Conservation (phyloP, 2,888 invertebrate species). For the Leptinotarsa tumamoca region DNA sequence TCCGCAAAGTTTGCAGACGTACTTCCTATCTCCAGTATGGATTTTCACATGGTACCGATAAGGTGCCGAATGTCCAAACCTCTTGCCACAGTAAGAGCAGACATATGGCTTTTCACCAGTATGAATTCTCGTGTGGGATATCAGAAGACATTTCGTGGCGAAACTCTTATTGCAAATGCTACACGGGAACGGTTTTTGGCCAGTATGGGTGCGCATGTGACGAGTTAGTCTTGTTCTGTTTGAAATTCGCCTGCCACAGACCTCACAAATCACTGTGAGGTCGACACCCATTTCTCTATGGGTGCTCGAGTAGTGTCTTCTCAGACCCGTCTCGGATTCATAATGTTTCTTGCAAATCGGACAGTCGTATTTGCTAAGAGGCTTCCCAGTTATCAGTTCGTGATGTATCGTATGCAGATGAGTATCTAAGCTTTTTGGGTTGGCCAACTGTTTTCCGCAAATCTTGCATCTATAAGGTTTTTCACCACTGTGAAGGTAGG, state of each 20-base stretch:
- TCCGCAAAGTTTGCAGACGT: constrained; percentile 59
- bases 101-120: constrained; percentile 56
- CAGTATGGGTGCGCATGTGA: constrained; percentile 69
- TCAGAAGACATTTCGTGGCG: constrained; percentile 71
- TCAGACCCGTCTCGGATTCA: constrained; percentile 58
- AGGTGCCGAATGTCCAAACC: constrained; percentile 69
- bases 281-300: constrained; percentile 61
- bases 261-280: constrained; percentile 62
- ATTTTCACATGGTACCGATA: constrained; percentile 72
- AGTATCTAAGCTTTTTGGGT: constrained; percentile 47
- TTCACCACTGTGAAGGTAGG: constrained; percentile 59
- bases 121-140: constrained; percentile 57
- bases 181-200: constrained; percentile 66
- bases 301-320: constrained; percentile 61
- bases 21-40: constrained; percentile 71
- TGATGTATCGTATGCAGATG: constrained; percentile 68
- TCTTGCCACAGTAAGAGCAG: constrained; percentile 51
- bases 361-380: constrained; percentile 63
- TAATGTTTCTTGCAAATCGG: constrained; percentile 66
- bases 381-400: constrained; percentile 58
- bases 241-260: constrained; percentile 53
- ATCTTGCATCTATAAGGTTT: constrained; percentile 69
- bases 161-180: constrained; percentile 66
- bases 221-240: constrained; percentile 53
- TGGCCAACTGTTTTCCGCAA: constrained; percentile 57